phyloP scores from a whole-genome alignment of 1,140 invertebrate genomes.

The Musca vetustissima region DNA sequence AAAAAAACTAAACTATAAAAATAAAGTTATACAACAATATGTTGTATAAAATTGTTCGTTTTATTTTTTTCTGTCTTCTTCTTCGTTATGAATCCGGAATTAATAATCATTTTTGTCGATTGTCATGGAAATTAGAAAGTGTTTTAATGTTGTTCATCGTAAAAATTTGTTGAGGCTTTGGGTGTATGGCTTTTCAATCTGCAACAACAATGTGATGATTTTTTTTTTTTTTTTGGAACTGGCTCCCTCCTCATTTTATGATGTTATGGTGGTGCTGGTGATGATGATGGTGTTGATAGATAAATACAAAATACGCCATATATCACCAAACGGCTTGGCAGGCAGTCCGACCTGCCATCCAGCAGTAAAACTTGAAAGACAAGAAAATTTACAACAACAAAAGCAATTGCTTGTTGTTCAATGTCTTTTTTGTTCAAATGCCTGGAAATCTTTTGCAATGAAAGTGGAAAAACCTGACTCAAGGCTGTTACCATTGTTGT shows the following conservation, averaged over 20 bases:
- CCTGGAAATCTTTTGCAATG: slow-evolving; percentile 24
- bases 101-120: background rate
- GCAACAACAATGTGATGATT: background rate
- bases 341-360: background rate
- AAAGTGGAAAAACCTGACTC: slow-evolving; percentile 57
- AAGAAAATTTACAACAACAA: slow-evolving; percentile 8
- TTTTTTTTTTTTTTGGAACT: too few relatives aligned
- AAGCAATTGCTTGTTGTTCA: background rate
- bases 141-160: background rate
- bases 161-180: too few relatives aligned
- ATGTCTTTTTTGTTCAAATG: slow-evolving; percentile 11
- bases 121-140: slow-evolving; percentile 24
- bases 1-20: too few relatives aligned
- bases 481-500: slow-evolving; percentile 45
- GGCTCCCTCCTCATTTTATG: background rate
- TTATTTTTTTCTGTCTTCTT: too few relatives aligned
- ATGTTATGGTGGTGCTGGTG: too few relatives aligned
- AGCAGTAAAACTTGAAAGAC: slow-evolving; percentile 1
- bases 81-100: too few relatives aligned
- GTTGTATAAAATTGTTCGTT: too few relatives aligned
- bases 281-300: background rate
- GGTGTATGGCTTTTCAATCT: background rate
- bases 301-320: background rate
- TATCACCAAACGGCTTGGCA: too few relatives aligned
- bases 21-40: too few relatives aligned